Evolutionary conservation across 2,113 vertebrate species (phyloP), one percentile per base, ranked within the genome.

Genomic region (Daboia siamensis): DNA sequence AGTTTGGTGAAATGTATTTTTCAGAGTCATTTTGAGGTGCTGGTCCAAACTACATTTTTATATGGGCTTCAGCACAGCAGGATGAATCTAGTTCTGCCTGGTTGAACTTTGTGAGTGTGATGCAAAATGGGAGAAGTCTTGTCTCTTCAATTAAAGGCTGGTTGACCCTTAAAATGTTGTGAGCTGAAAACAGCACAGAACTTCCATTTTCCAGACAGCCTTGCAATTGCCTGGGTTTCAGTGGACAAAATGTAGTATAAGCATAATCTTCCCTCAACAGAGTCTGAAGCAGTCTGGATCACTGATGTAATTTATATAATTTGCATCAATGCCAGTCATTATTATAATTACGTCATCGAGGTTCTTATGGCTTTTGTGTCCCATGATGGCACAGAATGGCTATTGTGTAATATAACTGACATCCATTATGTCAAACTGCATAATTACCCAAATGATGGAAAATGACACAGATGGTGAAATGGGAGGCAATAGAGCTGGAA

Each of bases 21-120:
- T 29, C 64, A n/a, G 90, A 92, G 33, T 96, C 92, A 55, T 95
- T 94, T 96, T 93, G 89, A 44, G 91, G 24, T 23, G 52, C 88
- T 91, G 88, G 92, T 48, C 21, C 84, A 90, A 92, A 90, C 92
- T 48, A 90, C 24, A 1, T 4, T 24, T 48, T 89, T 88, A 26
- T 88, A 26, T 59, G 94, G 57, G 46, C 92, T 20, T 92, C 86
- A 20, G 44, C 91, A 6, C 29, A 91, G 44, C 57, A 26, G 85
- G 85, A 86, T 84, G 48, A n/a, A 2, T 84, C 26, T 93, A n/a
- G 4, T 33, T 0, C 0, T 93, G 93, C 84, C 90, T 86, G 39
- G 17, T 94, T 96, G 92, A 84, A 29, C 12, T 86, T 54, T 84
- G 33, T 94, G 74, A 48, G 61, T 59, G 12, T 10, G n/a, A 46